phyloP scores from a whole-genome alignment of 92 coral and sea anemone genomes.

The Plumapathes pennacea region DNA sequence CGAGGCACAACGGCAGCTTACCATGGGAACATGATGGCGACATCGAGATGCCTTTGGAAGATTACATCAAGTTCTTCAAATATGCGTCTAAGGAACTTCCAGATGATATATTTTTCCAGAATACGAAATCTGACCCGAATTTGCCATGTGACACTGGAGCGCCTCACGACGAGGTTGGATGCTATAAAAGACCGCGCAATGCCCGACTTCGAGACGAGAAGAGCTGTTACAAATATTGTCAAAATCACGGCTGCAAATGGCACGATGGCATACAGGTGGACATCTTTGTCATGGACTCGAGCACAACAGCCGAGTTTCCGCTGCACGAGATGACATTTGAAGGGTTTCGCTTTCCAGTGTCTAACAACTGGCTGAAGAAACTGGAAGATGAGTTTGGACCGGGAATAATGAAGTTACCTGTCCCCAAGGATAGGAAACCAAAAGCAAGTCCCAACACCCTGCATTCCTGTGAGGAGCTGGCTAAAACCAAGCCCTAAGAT shows the following conservation, averaged over 20 bases:
- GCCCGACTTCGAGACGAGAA: conserved; percentile 64
- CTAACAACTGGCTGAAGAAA: conserved; percentile 47
- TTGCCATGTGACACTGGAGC: conserved; percentile 29
- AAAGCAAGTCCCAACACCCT: conserved; percentile 44
- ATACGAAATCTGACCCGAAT: conserved; percentile 46
- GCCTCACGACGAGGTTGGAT: conserved; percentile 48
- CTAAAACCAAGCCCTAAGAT: no score
- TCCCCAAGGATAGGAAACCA: conserved; percentile 37
- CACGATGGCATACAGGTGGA: conserved; percentile 70
- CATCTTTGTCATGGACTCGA: conserved; percentile 37
- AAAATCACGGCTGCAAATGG: conserved; percentile 43
- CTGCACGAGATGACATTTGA: conserved; percentile 57
- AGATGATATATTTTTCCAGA: conserved; percentile 65
- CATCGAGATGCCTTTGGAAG: conserved; percentile 51
- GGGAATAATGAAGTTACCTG: conserved; percentile 30
- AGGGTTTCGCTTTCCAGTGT: conserved; percentile 64
- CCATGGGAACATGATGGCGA: conserved; percentile 82
- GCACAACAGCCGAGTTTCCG: conserved; percentile 23
- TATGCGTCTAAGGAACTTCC: conserved; percentile 56
- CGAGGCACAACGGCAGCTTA: conserved; percentile 65
- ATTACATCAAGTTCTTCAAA: conserved; percentile 57
- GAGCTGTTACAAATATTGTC: conserved; percentile 67
- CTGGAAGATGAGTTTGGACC: conserved; percentile 40
- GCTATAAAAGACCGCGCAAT: conserved; percentile 42
- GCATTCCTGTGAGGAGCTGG: conserved; percentile 58